phyloP scores from a whole-genome alignment of 2,797 vertebrate species.

The Eremophila alpestris region DNA sequence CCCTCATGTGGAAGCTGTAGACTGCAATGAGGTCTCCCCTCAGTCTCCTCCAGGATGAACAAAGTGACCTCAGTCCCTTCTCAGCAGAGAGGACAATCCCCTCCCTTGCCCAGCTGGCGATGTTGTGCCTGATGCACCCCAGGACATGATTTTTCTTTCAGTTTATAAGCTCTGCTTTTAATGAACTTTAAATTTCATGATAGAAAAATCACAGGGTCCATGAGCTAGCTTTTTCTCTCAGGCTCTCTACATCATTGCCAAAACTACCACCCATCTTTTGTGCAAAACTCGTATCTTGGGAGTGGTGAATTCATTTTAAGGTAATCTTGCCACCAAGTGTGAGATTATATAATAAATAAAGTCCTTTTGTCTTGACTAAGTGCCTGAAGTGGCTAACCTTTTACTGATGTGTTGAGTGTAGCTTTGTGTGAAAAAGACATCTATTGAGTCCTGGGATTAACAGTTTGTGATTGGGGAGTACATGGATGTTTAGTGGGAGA shows the following conservation, averaged over 20 bases:
- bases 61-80: not conserved
- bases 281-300: not conserved
- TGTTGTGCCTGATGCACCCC: not conserved
- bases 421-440: not conserved
- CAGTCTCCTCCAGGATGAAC: not conserved
- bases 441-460: not conserved
- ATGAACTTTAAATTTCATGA: not conserved
- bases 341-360: not conserved
- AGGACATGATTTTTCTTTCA: not conserved
- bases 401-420: not conserved
- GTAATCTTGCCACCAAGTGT: not conserved
- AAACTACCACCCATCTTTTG: not conserved
- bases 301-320: not conserved
- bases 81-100: not conserved
- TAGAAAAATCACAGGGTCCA: not conserved
- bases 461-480: not conserved
- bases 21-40: not conserved
- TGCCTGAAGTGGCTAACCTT: not conserved
- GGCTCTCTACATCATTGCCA: accelerated
- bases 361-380: not conserved
- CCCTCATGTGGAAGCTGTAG: not conserved
- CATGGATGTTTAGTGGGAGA: not conserved
- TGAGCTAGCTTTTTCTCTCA: not conserved
- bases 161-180: not conserved
- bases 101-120: accelerated